Base-by-base conservation (phyloP, 2,888 invertebrate species). In the Lysandra bellargus region DNA sequence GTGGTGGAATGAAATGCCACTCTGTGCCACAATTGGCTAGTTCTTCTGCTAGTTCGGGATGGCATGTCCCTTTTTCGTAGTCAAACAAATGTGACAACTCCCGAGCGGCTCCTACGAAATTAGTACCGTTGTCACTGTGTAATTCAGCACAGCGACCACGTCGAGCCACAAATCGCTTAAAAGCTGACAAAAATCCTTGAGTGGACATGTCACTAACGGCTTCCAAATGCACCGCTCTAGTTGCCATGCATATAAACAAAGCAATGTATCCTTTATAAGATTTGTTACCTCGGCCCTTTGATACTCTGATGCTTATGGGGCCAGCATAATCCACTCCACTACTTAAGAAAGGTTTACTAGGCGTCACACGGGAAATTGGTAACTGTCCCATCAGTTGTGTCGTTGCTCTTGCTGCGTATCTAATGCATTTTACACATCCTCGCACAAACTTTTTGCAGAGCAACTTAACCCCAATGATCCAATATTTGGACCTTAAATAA, bases 1-100 rank as follows among this genome's bases (percentile, higher is more conserved):
- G 81, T 9, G 84, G 82, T 37, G 84, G 83, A 44, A 83, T 84
- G 37, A 82, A 84, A 69, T 83, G 12, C 53, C 53, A 53, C 53
- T 53, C 53, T 12, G 53, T 53, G 12, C n/a, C n/a, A n/a, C n/a
- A n/a, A n/a, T n/a, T 53, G 12, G 53, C 53, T 12, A 53, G 53
- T 53, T 53, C 53, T 53, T 53, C 53, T 53, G 53, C 53, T 53
- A 53, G 12, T 14, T 53, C 12, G 53, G 53, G 53, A 12, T 53
- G 53, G 14, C 53, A 9, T 53, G 9, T 53, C 53, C 53, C 53
- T 53, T 53, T 53, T 53, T 53, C 53, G 3, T 53, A 81, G 83
- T 82, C 83, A 14, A 80, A 79, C 53, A 80, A 53, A 2, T n/a
- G n/a, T 9, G 30, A 49, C 12, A 82, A 57, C 60, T 82, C 81